Base-by-base conservation (phyloP, 2,797 vertebrate species). In the Molothrus ater region DNA sequence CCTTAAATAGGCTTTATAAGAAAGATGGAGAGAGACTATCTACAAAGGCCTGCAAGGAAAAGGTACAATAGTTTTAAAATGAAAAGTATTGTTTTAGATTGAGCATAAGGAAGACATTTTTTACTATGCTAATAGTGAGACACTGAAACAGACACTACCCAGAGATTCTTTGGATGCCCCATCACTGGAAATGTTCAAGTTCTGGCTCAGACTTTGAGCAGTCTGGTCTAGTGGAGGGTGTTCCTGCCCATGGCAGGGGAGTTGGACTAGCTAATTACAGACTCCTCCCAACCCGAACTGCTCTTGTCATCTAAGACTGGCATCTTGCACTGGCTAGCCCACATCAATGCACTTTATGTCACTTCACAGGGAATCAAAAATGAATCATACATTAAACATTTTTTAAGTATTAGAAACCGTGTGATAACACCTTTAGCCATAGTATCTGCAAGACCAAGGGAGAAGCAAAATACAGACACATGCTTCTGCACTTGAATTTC, bases 81-180 rank as follows among this genome's bases (percentile, higher is more conserved):
- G 1, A 65, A 34, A 40, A 61, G 3, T 2, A 2, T 4, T 17
- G 7, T 40, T 40, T 38, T 50, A 13, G 14, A 50, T 3, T n/a
- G 13, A 36, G 17, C n/a, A 34, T 31, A 69, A 73, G 9, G 31
- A 72, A 50, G 21, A 72, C 3, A 7, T 38, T 29, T 31, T 64
- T 78, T 82, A 60, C 8, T 51, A 11, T 7, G 34, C 42, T 12
- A 24, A 15, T n/a, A 20, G 22, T 48, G 38, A 74, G 32, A 45
- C 7, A 47, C 12, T 53, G 51, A 47, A 80, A 48, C 5, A 42
- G 16, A 34, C 10, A 34, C 10, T 70, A 29, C 4, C 15, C 5
- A 17, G 28, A 66, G 17, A 60, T 70, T 34, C 7, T 70, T 29
- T 36, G 32, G 48, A 43, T 40, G 12, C 7, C 21, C 5, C 21